phyloP scores from a whole-genome alignment of 2,797 vertebrate species.

The Alfaro cultratus region DNA sequence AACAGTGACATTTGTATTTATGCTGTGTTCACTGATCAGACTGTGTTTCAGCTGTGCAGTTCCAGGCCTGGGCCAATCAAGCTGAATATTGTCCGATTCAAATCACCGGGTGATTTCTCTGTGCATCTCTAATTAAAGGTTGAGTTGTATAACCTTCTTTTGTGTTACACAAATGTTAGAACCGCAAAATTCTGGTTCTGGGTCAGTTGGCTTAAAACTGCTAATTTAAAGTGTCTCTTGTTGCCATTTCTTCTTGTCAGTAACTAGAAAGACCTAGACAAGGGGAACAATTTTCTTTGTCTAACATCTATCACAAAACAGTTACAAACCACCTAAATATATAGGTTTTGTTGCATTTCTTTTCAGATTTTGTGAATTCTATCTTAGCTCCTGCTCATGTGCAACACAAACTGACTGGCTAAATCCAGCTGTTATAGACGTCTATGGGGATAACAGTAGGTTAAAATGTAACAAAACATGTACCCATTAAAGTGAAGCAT shows the following conservation, averaged over 20 bases:
- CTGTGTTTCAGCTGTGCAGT: neutral
- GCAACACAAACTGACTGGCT: neutral
- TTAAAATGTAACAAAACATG: neutral
- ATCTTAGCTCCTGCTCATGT: neutral
- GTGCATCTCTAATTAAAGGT: neutral
- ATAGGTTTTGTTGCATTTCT: neutral
- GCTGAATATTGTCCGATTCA: neutral
- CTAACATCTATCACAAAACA: neutral
- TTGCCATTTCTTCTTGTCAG: neutral
- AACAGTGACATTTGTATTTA: neutral
- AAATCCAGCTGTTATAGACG: neutral
- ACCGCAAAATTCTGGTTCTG: neutral
- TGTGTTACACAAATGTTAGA: neutral
- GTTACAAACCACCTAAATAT: neutral
- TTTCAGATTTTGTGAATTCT: neutral
- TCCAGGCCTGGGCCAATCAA: neutral
- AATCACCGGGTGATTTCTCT: neutral
- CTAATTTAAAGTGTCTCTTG: neutral
- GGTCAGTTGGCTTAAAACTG: neutral
- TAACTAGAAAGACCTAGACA: neutral
- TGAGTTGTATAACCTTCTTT: neutral
- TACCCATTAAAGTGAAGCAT: neutral
- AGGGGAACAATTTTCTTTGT: neutral
- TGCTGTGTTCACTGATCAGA: neutral
- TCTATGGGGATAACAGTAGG: neutral